Evolutionary conservation across 2,797 vertebrate genomes (phyloP), one percentile per base, ranked within the genome.

Genomic region (Manis pentadactyla): DNA sequence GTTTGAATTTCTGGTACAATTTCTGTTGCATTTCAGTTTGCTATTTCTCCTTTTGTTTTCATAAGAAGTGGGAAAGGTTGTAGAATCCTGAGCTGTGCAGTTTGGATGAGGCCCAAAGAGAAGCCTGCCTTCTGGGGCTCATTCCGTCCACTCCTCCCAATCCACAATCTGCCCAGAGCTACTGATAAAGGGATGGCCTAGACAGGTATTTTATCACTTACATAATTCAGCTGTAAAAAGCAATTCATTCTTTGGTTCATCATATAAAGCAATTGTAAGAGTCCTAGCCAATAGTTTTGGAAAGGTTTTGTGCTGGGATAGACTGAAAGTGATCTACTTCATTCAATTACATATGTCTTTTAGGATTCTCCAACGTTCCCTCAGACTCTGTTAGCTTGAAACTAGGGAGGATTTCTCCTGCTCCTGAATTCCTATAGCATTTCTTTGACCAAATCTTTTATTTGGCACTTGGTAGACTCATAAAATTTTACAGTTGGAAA

Each of bases 341-440:
- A 95, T 94, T 96, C 93, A 93, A 94, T 86, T 94, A 90, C 66
- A 46, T 61, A 59, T 81, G 31, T 90, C 82, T 90, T 97, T 68
- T 59, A 90, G 93, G 77, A 94, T 91, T 94, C 3, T 6, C 64
- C 82, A 85, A 63, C 6, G 84, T 96, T 84, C 27, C 37, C 29
- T 96, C 39, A 92, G 46, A 84, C 59, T 95, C 59, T 79, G 39
- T 92, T 93, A 86, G 68, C 27, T 84, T 66, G 74, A 85, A 91
- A 63, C 73, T 49, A 57, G 11, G 63, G 78, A 93, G 66, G 25
- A 42, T 86, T 94, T 96, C 69, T 61, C 25, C 7, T 8, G 11
- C 15, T 51, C 75, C 27, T 79, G 25, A 37, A 51, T 86, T 87
- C 77, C 37, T 57, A 37, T 23, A 74, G 15, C 57, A 66, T 85